phyloP scores from a whole-genome alignment of 2,113 vertebrate species.

The Amblyornis subalaris region DNA sequence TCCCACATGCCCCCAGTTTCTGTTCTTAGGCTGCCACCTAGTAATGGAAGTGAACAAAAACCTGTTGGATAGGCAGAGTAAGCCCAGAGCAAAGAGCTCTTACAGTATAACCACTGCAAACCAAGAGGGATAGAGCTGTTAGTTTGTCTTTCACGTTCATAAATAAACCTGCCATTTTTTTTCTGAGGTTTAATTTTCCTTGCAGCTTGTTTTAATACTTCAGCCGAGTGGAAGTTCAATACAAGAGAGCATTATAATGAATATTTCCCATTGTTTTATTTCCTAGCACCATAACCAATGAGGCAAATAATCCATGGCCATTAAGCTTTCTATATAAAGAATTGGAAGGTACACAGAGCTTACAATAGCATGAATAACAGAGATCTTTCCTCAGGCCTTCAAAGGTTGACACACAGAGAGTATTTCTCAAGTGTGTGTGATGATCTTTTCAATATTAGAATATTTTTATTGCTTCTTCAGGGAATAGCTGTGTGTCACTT shows the following conservation, averaged over 20 bases:
- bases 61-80: background rate
- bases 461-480: conserved; percentile 21
- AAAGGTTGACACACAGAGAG: background rate
- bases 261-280: conserved; percentile 67
- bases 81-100: background rate
- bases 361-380: conserved; percentile 18
- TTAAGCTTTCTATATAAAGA: conserved; percentile 69
- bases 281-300: conserved; percentile 64
- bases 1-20: background rate
- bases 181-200: conserved; percentile 62
- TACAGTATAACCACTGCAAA: background rate
- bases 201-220: conserved; percentile 66
- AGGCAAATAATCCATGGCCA: conserved; percentile 72
- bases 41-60: background rate
- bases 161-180: conserved; percentile 27
- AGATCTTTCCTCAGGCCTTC: conserved; percentile 38
- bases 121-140: background rate
- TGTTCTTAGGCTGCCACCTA: background rate
- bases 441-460: background rate
- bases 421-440: background rate
- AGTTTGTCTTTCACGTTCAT: background rate
- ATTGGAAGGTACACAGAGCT: conserved; percentile 54
- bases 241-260: conserved; percentile 38
- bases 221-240: conserved; percentile 54
- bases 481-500: background rate